Percentiles rank a stretch among this genome's conserved stretches.
Conservation (phyloP, 2,797 vertebrate genomes). For the Ptychadena robeensis region DNA sequence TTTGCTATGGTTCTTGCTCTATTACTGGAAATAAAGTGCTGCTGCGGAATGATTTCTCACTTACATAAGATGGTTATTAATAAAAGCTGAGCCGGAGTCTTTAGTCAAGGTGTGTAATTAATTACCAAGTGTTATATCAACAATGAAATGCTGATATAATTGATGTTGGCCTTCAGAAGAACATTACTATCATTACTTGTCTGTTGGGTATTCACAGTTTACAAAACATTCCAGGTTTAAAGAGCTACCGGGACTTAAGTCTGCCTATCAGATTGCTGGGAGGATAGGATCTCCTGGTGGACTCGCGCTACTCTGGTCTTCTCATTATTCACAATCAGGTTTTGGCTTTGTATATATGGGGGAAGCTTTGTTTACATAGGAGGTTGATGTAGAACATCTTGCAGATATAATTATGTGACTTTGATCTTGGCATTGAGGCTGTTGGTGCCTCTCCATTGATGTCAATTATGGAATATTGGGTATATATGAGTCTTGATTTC, state of each 20-base stretch:
- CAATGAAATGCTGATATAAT: slow-evolving; percentile 42
- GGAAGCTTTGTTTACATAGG: neutral
- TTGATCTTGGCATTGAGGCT: no score
- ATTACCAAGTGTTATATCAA: slow-evolving; percentile 25
- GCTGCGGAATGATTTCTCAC: neutral
- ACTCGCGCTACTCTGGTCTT: neutral
- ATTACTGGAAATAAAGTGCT: neutral
- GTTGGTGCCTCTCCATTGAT: no score
- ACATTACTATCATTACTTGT: slow-evolving; percentile 21
- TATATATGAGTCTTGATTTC: no score
- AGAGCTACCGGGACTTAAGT: neutral
- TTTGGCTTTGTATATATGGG: slow-evolving; percentile 15
- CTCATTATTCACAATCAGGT: slow-evolving; percentile 11
- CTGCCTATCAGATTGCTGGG: neutral
- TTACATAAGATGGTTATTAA: neutral
- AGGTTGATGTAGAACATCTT: neutral
- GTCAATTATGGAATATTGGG: no score
- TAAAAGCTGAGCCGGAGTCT: neutral
- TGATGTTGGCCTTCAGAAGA: slow-evolving; percentile 5
- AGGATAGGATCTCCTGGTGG: neutral
- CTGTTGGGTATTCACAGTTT: slow-evolving; percentile 30
- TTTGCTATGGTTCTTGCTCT: no score
- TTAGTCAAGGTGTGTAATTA: slow-evolving; percentile 15
- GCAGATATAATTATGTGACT: neutral
- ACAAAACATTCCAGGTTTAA: slow-evolving; percentile 7